These are phyloP conservation scores for Nerophis lumbriciformis DNA, from an alignment of 2,113 vertebrate genomes.

Conservation along the genomic window DNA sequence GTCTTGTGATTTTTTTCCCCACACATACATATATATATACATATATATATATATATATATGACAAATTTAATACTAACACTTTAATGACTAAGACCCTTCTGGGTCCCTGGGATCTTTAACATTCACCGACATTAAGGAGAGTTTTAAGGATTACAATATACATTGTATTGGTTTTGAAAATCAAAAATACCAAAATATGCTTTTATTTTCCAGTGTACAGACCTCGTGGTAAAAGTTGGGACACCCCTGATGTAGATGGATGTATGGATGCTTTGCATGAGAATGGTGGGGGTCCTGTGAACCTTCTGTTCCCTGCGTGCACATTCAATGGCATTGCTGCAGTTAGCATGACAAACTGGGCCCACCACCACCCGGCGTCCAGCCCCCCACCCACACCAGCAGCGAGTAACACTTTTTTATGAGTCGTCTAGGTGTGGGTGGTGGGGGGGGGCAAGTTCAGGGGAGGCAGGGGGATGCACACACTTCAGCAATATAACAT, in stretches of 20 bases:
- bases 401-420: conserved; percentile 28
- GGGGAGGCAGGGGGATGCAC: conserved; percentile 13
- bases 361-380: conserved; percentile 20
- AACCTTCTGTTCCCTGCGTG: conserved; percentile 73
- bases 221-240: no score
- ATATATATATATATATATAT: no score
- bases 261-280: conserved; percentile 65
- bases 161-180: no score
- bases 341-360: conserved; percentile 74
- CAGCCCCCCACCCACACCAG: conserved; percentile 6
- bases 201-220: no score
- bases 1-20: no score
- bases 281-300: conserved; percentile 74
- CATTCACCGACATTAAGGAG: no score
- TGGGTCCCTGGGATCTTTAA: no score
- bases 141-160: no score
- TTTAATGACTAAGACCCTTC: no score
- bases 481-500: background rate
- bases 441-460: conserved; percentile 49
- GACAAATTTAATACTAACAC: no score
- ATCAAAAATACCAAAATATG: no score
- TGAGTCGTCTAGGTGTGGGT: conserved; percentile 24
- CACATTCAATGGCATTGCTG: conserved; percentile 62
- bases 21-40: no score
- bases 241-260: background rate